Base-by-base conservation (phyloP, 2,888 invertebrate species). In the Cloeon dipterum region DNA sequence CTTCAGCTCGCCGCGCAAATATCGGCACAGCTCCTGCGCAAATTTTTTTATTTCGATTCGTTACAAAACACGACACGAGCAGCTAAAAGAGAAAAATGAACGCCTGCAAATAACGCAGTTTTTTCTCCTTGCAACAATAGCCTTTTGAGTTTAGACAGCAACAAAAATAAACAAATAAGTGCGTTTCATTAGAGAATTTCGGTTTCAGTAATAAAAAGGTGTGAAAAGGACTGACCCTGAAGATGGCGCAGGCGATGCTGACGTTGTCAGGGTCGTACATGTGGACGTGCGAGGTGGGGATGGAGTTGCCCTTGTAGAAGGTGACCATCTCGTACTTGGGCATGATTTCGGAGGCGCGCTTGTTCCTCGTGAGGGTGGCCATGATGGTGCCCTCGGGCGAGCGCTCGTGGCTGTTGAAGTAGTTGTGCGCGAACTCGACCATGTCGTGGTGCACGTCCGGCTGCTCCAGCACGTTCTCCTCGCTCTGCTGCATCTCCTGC, bases 251-350 rank as follows among this genome's bases (percentile, higher is more conserved):
- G 4, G 91, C 86, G 1, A 86, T 69, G 35, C 77, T 74, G 25
- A 89, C 74, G 54, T 91, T 91, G 53, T 91, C 89, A 0, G 89
- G 86, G 59, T 93, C 91, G 53, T 89, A 88, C 64, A 93, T 71
- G 50, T 88, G 88, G 48, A 93, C 78, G 56, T 91, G 91, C 0
- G 91, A 89, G 36, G 81, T 85, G 1, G 88, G 83, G 46, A 93
- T 91, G 40, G 75, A 74, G 49, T 77, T 79, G 32, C 76, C 77
- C 52, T 85, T 81, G 52, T 82, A 81, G 53, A 77, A 91, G 0
- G 74, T 75, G 17, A 89, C 73, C 88, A 93, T 89, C 54, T 93
- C 89, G 49, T 82, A 79, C 50, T 88, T 88, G 3, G 85, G 81
- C 21, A 89, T 65, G 44, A 76, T 62, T 52, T 83, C 83, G 46